Evolutionary conservation across 2,113 vertebrate species (phyloP).

Genomic region (Trematomus loennbergii): DNA sequence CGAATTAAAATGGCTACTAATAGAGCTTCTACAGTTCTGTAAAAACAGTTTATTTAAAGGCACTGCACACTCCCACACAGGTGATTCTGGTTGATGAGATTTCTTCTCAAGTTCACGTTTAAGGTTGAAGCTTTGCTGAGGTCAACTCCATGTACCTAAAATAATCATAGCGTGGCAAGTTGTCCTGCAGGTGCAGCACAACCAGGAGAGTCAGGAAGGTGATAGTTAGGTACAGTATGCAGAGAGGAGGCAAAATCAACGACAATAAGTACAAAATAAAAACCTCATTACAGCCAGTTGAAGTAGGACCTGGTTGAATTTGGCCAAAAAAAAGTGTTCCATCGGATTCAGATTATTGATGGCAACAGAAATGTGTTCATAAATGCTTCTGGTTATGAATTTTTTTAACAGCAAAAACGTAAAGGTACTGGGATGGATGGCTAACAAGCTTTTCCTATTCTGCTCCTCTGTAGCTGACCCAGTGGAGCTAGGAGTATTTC

Average conservation of each 20-base stretch:
- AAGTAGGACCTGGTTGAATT: not conserved
- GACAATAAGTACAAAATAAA: not conserved
- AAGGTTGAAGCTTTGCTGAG: constrained; percentile 6
- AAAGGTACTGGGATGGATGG: not conserved
- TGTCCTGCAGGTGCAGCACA: not conserved
- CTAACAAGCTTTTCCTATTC: not conserved
- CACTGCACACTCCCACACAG: not conserved
- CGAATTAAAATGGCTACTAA: not conserved
- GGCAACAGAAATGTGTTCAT: not conserved
- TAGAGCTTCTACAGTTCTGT: not conserved
- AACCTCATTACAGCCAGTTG: not conserved
- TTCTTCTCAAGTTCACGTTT: not conserved
- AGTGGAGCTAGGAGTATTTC: constrained; percentile 47
- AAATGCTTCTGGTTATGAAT: not conserved
- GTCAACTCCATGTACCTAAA: not conserved
- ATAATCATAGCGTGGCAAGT: not conserved
- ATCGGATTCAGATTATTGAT: not conserved
- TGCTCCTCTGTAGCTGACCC: constrained; percentile 35
- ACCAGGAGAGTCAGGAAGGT: not conserved
- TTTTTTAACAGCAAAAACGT: not conserved
- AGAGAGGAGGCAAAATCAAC: not conserved
- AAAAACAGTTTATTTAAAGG: not conserved
- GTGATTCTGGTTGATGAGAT: constrained; percentile 3
- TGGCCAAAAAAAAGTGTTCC: not conserved
- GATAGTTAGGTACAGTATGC: not conserved